Base-by-base conservation (phyloP, 2,797 vertebrate species). In the Lophotriccus pileatus region DNA sequence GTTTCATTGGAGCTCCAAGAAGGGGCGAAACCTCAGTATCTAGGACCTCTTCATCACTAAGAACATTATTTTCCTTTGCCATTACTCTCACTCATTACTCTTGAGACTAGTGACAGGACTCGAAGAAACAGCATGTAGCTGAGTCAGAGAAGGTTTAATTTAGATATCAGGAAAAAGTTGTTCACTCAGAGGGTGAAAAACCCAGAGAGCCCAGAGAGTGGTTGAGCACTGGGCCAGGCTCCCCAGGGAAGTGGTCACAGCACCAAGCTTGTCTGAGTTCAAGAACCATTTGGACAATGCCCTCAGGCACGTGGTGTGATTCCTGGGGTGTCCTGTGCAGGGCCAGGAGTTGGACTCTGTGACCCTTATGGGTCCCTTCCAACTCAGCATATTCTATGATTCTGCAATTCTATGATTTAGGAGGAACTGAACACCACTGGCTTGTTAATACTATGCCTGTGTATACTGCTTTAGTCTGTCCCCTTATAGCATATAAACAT, bases 171-270 rank as follows among this genome's bases (percentile, higher is more conserved):
- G 27, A 28, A 53, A 28, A 84, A 4, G 22, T 18, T 72, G 53
- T 66, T 66, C 46, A 41, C 4, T 3, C 32, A n/a, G 25, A 47
- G 25, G 0, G 0, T 44, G 32, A 44, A 64, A 64, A 64, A 44
- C 22, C 22, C 53, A 41, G 25, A 41, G 10, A 0, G 0, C 22
- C 15, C 47, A 41, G 22, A 32, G 12, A 0, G 0, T 41, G 27
- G 7, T 0, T 12, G 15, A 41, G 22, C 25, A 21, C 30, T 32
- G 30, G 18, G 36, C 53, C 14, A 78, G 15, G 34, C 12, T 72
- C 3, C 52, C 12, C 17, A 34, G 15, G 17, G 34, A 52, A 32
- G 7, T 8, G 56, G 18, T 36, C n/a, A 46, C 18, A 59, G 34
- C 46, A 72, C 19, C 22, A 66, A 66, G 43, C 21, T 43, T 46